Evolutionary conservation across 2,888 invertebrate genomes (phyloP).

Genomic region (Ophion slaviceki): DNA sequence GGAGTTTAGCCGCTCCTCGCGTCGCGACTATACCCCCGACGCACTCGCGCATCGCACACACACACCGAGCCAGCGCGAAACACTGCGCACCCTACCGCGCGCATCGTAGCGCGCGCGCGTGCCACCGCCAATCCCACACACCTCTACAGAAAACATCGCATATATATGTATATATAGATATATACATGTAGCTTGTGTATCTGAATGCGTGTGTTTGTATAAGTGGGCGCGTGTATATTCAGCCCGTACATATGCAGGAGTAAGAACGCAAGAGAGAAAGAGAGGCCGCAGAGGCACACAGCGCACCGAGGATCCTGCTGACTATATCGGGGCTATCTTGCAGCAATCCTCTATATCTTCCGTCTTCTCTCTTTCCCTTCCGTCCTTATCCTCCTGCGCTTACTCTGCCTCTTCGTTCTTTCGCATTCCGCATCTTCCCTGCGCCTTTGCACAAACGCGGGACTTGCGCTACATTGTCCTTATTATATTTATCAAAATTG

Average conservation of each 20-base stretch:
- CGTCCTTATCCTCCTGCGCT: slow-evolving; percentile 52
- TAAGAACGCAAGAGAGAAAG: slow-evolving; percentile 24
- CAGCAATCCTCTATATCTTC: slow-evolving; percentile 52
- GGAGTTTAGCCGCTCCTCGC: slow-evolving; percentile 62
- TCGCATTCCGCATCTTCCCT: slow-evolving; percentile 22
- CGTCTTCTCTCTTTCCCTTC: slow-evolving; percentile 37
- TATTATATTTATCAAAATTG: slow-evolving; percentile 8
- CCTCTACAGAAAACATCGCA: slow-evolving; percentile 6
- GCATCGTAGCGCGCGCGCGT: not conserved
- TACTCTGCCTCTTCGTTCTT: slow-evolving; percentile 46
- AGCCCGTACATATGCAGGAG: not conserved
- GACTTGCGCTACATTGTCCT: not conserved
- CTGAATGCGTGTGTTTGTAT: slow-evolving; percentile 6
- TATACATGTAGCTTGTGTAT: not conserved
- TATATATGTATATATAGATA: too few species aligned
- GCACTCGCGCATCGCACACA: slow-evolving; percentile 32
- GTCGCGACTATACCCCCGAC: slow-evolving; percentile 40
- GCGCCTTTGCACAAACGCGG: slow-evolving; percentile 1
- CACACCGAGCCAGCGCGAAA: slow-evolving; percentile 41
- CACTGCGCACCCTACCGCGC: too few species aligned
- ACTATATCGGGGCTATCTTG: slow-evolving; percentile 47
- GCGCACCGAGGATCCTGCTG: slow-evolving; percentile 46
- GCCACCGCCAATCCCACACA: slow-evolving; percentile 40
- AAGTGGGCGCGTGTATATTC: not conserved
- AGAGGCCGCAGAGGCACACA: slow-evolving; percentile 61